Conservation (phyloP, 2,797 vertebrate genomes). For the Bradypodion pumilum region DNA sequence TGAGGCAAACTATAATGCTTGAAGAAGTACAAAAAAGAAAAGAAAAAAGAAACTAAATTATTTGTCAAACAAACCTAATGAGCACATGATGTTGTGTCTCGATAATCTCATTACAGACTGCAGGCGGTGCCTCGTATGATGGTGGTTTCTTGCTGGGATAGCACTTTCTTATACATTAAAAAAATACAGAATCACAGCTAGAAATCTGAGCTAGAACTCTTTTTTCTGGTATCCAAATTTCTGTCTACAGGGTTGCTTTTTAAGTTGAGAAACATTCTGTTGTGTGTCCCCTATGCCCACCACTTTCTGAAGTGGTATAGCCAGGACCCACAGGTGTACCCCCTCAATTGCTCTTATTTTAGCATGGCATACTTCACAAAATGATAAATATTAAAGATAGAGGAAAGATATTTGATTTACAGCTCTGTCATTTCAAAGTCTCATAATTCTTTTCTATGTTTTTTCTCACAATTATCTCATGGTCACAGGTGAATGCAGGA, state of each 20-base stretch:
- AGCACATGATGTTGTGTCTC: neutral
- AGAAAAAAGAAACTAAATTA: neutral
- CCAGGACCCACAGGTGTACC: neutral
- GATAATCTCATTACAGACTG: neutral
- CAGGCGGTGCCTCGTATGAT: neutral
- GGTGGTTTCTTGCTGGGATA: neutral
- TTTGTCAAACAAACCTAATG: neutral
- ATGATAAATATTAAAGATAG: neutral
- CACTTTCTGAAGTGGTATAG: neutral
- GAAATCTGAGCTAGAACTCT: neutral
- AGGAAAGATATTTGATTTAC: neutral
- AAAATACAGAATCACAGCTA: neutral
- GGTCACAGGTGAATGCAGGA: neutral
- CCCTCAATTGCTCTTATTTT: neutral
- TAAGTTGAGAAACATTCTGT: neutral
- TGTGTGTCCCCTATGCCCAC: no score
- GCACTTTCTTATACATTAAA: neutral
- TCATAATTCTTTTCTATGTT: neutral
- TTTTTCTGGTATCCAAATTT: neutral
- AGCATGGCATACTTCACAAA: neutral
- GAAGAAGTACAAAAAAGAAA: neutral
- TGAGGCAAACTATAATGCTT: neutral
- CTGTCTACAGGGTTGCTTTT: neutral
- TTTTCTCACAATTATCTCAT: neutral
- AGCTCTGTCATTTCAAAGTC: neutral